Evolutionary conservation across 1,140 invertebrate species (phyloP), one percentile per base, ranked within the genome.

Genomic region (Hetaerina americana): DNA sequence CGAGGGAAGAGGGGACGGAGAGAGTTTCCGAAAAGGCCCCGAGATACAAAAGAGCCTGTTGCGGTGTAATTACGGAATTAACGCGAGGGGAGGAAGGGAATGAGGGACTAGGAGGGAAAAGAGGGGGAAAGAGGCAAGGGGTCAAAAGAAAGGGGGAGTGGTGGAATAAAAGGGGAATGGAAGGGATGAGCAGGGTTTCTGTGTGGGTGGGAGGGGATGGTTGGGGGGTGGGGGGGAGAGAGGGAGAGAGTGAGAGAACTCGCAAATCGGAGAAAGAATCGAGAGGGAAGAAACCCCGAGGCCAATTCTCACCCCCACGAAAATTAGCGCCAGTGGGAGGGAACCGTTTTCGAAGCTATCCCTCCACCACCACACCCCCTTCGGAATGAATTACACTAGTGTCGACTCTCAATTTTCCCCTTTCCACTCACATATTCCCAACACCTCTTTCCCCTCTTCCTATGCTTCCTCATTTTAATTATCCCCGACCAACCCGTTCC

Each of bases 21-120:
- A n/a, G n/a, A n/a, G n/a, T n/a, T n/a, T n/a, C n/a, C n/a, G n/a
- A 57, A 57, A 57, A 2, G 40, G 22, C 3, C 2, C 10, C 2
- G 3, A 57, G 40, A 57, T 18, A 57, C 40, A 10, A 10, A 57
- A 57, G 40, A 18, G 40, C 40, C 40, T 57, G 40, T 70, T 70
- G 27, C 69, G 69, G 69, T 5, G 69, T 40, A 70, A 70, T 40
- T 70, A 29, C 2, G 18, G 31, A 70, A n/a, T 69, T 26, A 69
- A 27, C 18, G 24, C 5, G 29, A 18, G 24, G 22, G 27, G 26
- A 27, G 68, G 26, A n/a, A 24, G 68, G 68, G 26, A 26, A 26
- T 24, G 68, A 69, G 18, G n/a, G 15, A 26, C 22, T 24, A 24
- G 26, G 26, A n/a, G 2, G 68, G 68, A 26, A 69, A 69, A 26